Evolutionary conservation across 2,113 vertebrate species (phyloP), one percentile per base, ranked within the genome.

Genomic region (Anser brachyrhynchus): DNA sequence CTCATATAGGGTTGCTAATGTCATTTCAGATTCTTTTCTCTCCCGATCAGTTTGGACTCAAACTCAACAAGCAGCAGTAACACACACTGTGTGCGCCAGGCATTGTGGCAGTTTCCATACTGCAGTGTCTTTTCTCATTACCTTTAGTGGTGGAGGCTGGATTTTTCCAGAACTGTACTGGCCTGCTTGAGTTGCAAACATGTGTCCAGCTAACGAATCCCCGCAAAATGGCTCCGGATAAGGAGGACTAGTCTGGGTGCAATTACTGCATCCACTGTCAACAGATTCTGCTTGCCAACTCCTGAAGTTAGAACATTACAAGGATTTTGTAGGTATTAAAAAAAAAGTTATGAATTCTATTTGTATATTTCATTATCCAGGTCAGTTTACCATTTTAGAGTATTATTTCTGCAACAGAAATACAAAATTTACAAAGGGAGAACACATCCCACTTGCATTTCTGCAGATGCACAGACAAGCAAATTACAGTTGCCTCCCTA

Each of bases 211-310:
- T 39, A 98, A 67, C 2, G 98, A 97, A 84, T 99, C 98, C 6
- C 96, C 84, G 0, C 98, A 99, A 67, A 98, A 98, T 8, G 98
- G 95, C 49, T 99, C 99, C 13, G 98, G 97, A 87, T 98, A 99
- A 9, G 97, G 97, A 44, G 98, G 97, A 11, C 98, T 97, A 52
- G 98, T 98, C 41, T 99, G 98, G 21, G 98, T 98, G 87, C 99
- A 99, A 96, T 99, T 99, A 97, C 99, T 98, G 96, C 99, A 99
- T 91, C 99, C 99, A 65, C 99, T 99, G 95, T 99, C 99, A 93
- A 99, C 98, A 0, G 99, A 99, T 95, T 99, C 99, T 4, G 99
- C 99, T 98, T 99, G 99, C 99, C 99, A 99, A 25, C 99, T 99
- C 98, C 99, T 99, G 74, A 67, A 96, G 62, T 64, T 61, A 51